Conservation (phyloP, 2,113 vertebrate species). For the Collichthys lucidus region DNA sequence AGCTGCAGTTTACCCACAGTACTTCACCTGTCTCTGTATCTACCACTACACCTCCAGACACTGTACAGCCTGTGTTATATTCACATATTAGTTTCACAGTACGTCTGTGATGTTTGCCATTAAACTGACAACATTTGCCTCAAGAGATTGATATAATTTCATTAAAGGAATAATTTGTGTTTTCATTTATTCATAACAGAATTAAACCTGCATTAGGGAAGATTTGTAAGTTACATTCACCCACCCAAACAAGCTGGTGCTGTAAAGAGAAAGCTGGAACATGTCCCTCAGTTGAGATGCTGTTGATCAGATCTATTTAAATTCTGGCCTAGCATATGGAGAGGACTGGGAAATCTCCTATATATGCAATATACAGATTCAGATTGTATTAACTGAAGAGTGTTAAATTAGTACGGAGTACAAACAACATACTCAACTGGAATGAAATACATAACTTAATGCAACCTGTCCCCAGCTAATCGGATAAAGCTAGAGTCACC, state of each 20-base stretch:
- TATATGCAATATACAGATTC: not conserved
- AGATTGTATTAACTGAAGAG: not conserved
- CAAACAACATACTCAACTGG: not conserved
- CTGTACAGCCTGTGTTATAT: not conserved
- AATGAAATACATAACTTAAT: not conserved
- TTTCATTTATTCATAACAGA: conserved; percentile 59
- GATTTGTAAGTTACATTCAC: conserved; percentile 17
- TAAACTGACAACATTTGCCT: conserved; percentile 19
- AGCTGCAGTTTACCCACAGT: too few species aligned
- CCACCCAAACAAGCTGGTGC: conserved; percentile 19
- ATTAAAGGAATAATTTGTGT: conserved; percentile 49
- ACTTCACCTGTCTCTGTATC: too few species aligned
- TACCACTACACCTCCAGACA: not conserved
- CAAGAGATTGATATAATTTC: conserved; percentile 27
- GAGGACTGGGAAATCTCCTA: not conserved
- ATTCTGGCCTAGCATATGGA: conserved; percentile 2
- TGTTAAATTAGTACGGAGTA: not conserved
- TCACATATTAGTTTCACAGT: not conserved
- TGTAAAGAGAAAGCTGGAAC: not conserved
- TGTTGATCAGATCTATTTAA: conserved; percentile 33
- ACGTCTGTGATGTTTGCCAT: conserved; percentile 16
- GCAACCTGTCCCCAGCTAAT: not conserved
- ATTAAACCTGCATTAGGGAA: conserved; percentile 50
- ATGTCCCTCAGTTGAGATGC: not conserved
- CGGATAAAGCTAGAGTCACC: not conserved